Evolutionary conservation across 2,113 vertebrate species (phyloP).

Genomic region (Rallus limicola): DNA sequence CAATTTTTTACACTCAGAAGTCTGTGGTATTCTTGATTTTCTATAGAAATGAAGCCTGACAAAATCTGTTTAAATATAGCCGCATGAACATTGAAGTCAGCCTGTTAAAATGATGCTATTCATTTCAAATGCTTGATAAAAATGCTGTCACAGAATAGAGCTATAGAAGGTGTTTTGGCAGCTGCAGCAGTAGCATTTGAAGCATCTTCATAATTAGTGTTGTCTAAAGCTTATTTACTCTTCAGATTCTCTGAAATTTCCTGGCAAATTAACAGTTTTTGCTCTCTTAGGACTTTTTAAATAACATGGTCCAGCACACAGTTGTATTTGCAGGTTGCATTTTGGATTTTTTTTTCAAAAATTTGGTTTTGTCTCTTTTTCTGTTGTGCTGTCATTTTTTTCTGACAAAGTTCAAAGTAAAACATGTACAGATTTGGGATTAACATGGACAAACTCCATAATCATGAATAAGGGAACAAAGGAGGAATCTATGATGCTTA

Average conservation of each 20-base stretch:
- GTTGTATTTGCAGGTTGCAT: background rate
- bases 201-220: constrained; percentile 71
- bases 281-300: constrained; percentile 47
- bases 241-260: constrained; percentile 62
- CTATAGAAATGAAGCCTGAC: constrained; percentile 16
- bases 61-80: constrained; percentile 62
- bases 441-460: background rate
- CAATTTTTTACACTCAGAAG: constrained; percentile 24
- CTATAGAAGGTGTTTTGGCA: constrained; percentile 67
- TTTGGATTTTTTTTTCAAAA: too few relatives aligned
- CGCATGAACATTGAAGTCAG: constrained; percentile 24
- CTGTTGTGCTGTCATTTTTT: background rate
- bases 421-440: background rate
- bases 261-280: constrained; percentile 40
- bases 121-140: constrained; percentile 43
- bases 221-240: constrained; percentile 73
- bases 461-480: background rate
- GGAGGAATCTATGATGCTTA: background rate
- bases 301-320: background rate
- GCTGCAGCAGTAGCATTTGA: constrained; percentile 58
- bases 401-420: background rate
- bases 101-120: constrained; percentile 34
- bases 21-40: constrained; percentile 44
- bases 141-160: constrained; percentile 63
- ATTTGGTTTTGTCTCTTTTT: background rate